Evolutionary conservation across 2,113 vertebrate genomes (phyloP).

Genomic region (Coracopsis vasa): DNA sequence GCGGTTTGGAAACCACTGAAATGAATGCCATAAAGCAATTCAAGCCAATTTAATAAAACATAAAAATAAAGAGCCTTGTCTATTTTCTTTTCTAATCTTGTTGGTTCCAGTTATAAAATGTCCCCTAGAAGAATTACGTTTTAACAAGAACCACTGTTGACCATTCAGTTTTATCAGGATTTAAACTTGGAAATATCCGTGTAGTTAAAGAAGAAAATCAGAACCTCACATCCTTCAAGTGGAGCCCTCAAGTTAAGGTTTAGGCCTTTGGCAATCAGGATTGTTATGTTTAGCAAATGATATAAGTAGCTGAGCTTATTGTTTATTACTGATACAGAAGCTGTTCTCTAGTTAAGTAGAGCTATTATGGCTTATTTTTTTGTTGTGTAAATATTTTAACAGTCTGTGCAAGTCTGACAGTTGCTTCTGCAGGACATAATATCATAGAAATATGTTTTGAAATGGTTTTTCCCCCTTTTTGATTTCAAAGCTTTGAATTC

Average conservation of each 20-base stretch:
- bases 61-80: neutral
- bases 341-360: neutral
- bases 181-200: neutral
- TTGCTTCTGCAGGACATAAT: neutral
- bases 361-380: neutral
- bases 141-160: neutral
- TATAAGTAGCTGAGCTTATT: neutral
- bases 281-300: neutral
- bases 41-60: neutral
- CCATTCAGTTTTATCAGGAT: neutral
- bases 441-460: neutral
- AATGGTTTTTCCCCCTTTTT: neutral
- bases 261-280: neutral
- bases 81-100: slow-evolving; percentile 11
- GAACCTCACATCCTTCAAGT: neutral
- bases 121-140: neutral
- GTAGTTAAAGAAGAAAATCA: slow-evolving; percentile 26
- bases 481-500: neutral
- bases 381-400: neutral
- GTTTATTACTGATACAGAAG: neutral
- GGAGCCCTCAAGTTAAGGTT: neutral
- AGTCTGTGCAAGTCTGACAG: neutral
- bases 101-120: neutral
- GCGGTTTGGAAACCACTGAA: slow-evolving; percentile 18
- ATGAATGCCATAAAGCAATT: neutral